Evolutionary conservation across 2,888 invertebrate genomes (phyloP), one percentile per base, ranked within the genome.

Genomic region (Rhagium mordax): DNA sequence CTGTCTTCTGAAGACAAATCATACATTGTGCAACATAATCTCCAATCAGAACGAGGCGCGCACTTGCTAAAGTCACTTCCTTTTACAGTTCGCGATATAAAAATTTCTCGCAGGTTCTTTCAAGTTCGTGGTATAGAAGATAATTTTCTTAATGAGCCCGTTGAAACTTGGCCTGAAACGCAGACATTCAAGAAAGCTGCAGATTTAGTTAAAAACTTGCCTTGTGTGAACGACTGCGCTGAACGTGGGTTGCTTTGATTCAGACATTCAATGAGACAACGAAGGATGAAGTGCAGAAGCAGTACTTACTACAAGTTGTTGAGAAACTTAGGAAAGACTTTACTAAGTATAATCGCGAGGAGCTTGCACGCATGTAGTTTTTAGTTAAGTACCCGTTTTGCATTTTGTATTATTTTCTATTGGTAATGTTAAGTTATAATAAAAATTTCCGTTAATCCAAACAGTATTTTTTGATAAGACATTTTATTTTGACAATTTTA

Each of bases 331-430:
- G 15, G 15, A 48, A 48, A 16, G 4, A 47, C n/a, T 47, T 47
- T 10, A 15, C 7, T 5, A 16, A n/a, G 15, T 48, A 16, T 15
- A 48, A 48, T 48, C 48, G 48, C 48, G 15, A 48, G 48, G 15
- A 48, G 1, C 48, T 48, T 48, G 7, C 48, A 5, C 16, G 29
- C 8, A 48, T 48, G 48, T 48, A 48, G 16, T 48, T 48, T 48
- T 15, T 15, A 48, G 16, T 16, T 48, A n/a, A n/a, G n/a, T 6
- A 47, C 47, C 47, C 15, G 59, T 27, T 59, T 59, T 27, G 27
- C n/a, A n/a, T n/a, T n/a, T n/a, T n/a, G n/a, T 27, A 59, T 59
- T 59, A 59, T 59, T 24, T 59, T 21, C 59, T 24, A 59, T 2
- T 20, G n/a, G 13, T 33, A 59, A 20, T 16, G 13, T 10, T 59